phyloP scores from a whole-genome alignment of 1,140 invertebrate species.

The Myzus persicae region DNA sequence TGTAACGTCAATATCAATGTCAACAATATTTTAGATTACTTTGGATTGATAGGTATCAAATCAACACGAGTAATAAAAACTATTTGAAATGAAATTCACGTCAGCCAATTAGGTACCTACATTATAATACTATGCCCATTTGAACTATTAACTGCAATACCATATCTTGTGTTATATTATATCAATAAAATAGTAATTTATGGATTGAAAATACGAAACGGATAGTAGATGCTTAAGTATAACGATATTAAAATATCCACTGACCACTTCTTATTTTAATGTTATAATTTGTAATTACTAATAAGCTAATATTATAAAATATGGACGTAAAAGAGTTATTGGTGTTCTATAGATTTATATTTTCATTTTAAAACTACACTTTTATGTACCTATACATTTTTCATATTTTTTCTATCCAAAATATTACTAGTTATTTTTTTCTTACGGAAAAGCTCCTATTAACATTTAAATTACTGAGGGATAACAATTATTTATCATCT shows the following conservation, averaged over 20 bases:
- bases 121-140: background rate
- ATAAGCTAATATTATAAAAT: background rate
- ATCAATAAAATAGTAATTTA: background rate
- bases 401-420: too few species aligned
- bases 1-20: background rate
- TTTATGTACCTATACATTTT: too few species aligned
- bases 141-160: background rate
- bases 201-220: background rate
- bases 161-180: too few species aligned
- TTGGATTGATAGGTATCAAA: background rate
- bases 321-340: background rate
- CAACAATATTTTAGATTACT: background rate
- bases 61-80: background rate
- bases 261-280: background rate
- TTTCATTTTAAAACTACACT: too few species aligned
- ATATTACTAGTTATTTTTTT: too few species aligned
- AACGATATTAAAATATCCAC: background rate
- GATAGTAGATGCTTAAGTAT: background rate
- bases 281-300: background rate
- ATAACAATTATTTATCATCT: too few species aligned
- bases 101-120: background rate
- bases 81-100: background rate
- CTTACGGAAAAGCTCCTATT: too few species aligned
- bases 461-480: too few species aligned
- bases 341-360: too few species aligned